These are phyloP conservation scores for Vesta saturnalis DNA, from an alignment of 2,888 invertebrate genomes.

Conservation along the genomic window DNA sequence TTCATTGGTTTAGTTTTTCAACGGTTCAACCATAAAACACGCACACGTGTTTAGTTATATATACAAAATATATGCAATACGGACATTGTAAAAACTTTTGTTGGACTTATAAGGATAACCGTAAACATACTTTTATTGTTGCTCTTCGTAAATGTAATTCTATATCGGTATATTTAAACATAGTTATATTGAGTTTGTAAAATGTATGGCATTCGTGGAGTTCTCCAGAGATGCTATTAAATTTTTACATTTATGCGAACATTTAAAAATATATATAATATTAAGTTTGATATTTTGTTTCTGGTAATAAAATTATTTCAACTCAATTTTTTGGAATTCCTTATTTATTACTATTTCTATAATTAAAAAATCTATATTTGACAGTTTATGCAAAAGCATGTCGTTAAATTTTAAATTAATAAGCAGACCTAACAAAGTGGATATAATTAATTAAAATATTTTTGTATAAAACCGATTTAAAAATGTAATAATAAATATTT, in stretches of 20 bases:
- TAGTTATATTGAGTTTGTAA: background rate
- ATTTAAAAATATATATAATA: constrained; percentile 1
- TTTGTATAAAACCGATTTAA: no score
- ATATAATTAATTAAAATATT: no score
- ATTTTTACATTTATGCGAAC: background rate
- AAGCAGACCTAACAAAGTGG: no score
- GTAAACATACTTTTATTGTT: background rate
- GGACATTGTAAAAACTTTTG: background rate
- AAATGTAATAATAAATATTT: no score
- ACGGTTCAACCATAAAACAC: no score
- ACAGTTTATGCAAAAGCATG: no score
- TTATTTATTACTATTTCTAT: no score
- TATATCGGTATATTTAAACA: background rate
- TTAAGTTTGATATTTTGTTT: background rate
- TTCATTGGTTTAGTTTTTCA: no score
- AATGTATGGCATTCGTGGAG: background rate
- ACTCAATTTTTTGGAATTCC: no score
- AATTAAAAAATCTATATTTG: no score
- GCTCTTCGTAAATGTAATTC: background rate
- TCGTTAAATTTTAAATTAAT: no score
- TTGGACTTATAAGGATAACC: background rate
- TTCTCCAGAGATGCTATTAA: background rate
- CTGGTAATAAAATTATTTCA: background rate
- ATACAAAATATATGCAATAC: background rate
- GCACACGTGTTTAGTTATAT: background rate